A percentile compares a stretch with the other conserved stretches of the same genome.
These are phyloP conservation scores for Tuta absoluta DNA, from an alignment of 2,888 invertebrate genomes.

Conservation along the genomic window DNA sequence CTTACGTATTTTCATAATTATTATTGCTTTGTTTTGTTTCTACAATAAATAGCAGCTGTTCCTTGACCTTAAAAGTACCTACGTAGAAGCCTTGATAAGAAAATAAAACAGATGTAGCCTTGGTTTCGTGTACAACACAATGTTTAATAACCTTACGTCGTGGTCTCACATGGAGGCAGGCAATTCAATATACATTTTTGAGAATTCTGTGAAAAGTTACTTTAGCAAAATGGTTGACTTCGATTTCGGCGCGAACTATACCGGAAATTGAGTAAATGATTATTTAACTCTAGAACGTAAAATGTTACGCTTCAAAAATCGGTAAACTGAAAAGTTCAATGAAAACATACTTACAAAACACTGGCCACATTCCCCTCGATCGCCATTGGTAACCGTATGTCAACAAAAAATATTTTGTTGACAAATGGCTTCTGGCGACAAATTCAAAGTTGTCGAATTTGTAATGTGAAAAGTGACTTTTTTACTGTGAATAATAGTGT, in stretches of 20 bases:
- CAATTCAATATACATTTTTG: not conserved
- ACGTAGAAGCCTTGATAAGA: slow-evolving; percentile 20
- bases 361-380: slow-evolving; percentile 64
- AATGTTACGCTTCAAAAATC: slow-evolving; percentile 7
- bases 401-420: slow-evolving; percentile 75
- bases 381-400: slow-evolving; percentile 73
- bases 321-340: slow-evolving; percentile 24
- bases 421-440: slow-evolving; percentile 70
- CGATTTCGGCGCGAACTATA: not conserved
- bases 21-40: not conserved
- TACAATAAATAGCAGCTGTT: not conserved
- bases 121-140: not conserved
- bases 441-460: slow-evolving; percentile 65
- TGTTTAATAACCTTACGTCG: not conserved
- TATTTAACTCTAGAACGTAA: not conserved
- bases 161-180: not conserved
- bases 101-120: slow-evolving; percentile 49
- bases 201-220: not conserved
- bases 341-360: slow-evolving; percentile 43
- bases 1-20: too few species aligned
- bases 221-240: not conserved
- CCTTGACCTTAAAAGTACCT: too few species aligned
- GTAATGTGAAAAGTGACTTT: slow-evolving; percentile 48
- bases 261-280: not conserved
- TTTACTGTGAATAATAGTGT: slow-evolving; percentile 28